Conservation (phyloP, 2,797 vertebrate genomes). For the Podarcis siculus region DNA sequence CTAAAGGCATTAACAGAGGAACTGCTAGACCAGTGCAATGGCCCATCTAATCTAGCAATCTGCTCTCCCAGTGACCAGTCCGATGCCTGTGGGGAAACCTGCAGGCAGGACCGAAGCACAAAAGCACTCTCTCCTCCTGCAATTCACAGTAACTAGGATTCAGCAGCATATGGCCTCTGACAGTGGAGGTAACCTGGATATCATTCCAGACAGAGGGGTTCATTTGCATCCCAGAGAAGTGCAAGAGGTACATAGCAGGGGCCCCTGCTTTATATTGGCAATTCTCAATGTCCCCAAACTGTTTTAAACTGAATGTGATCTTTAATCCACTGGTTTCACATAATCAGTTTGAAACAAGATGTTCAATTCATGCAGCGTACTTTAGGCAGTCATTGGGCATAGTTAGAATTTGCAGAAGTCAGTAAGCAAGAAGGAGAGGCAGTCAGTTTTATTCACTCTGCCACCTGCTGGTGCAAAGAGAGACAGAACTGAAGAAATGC, state of each 20-base stretch:
- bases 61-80: no score
- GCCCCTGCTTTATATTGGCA: not conserved
- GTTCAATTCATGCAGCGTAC: not conserved
- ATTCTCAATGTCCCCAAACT: not conserved
- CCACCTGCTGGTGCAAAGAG: not conserved
- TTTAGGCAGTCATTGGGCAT: not conserved
- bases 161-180: no score
- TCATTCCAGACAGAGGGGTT: not conserved
- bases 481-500: not conserved
- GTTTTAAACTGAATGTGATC: not conserved
- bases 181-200: no score
- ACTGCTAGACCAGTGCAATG: no score
- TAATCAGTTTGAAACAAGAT: not conserved
- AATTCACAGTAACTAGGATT: no score
- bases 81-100: no score
- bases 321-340: not conserved
- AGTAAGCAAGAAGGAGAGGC: not conserved
- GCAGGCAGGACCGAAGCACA: no score
- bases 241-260: not conserved
- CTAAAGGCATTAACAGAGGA: not conserved
- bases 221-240: not conserved
- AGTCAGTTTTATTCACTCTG: constrained; percentile 2
- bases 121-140: no score
- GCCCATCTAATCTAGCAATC: no score
- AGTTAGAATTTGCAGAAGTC: not conserved